Base-by-base conservation (phyloP, 1,140 invertebrate species). In the Glossosoma conforme region DNA sequence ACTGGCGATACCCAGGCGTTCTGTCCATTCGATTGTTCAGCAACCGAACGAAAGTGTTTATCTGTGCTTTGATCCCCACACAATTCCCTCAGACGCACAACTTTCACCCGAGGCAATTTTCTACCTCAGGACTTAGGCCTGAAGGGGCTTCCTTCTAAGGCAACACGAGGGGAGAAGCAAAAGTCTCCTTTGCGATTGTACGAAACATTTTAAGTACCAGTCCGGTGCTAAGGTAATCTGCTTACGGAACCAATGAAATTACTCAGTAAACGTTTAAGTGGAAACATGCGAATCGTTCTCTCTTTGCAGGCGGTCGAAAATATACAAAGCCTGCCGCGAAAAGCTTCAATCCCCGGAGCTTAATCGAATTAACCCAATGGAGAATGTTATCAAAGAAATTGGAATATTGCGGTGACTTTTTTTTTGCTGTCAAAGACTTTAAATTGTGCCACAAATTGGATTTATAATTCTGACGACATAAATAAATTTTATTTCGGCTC, bases 41-140 rank as follows among this genome's bases (percentile, higher is more conserved):
- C 13, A n/a, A 47, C 52, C 38, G 44, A 38, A 54, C 44, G 20
- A 54, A 54, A 54, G 52, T 54, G 52, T 54, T 54, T 54, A 54
- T 54, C 52, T 44, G 8, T 40, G 52, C 52, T 54, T 54, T 54
- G 52, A 54, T 47, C 52, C 52, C 36, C 19, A 11, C 35, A n/a
- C n/a, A n/a, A n/a, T n/a, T n/a, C n/a, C 25, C 19, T 42, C 19
- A 54, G 52, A 54, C 45, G 44, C 32, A 19, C 38, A 20, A 41
- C 9, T 46, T 54, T 54, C 35, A n/a, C 52, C 43, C 24, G n/a
- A 19, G 52, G 52, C 52, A 42, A 47, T 54, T 47, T 54, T 47
- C 37, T 13, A 8, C 18, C 15, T 32, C 15, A 8, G 8, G 21
- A 18, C 18, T 5, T 10, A 38, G n/a, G 32, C 32, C 32, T 33